Conservation (phyloP, 2,113 vertebrate species). For the Macheiramphus alcinus region DNA sequence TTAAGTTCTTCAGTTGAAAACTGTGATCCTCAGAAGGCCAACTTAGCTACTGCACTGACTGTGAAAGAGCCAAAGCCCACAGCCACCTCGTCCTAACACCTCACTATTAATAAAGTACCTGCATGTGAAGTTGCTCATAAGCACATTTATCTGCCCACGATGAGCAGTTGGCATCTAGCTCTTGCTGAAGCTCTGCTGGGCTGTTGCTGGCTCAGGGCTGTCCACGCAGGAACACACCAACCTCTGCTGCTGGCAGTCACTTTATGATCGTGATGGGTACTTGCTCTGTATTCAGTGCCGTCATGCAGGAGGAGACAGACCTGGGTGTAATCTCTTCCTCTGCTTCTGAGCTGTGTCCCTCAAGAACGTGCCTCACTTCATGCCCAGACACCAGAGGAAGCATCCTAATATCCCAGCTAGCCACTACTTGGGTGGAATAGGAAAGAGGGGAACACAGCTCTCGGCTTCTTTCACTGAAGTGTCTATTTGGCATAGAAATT, state of each 20-base stretch:
- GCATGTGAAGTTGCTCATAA: neutral
- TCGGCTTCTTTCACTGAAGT: neutral
- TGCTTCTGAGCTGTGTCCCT: neutral
- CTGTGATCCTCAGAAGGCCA: neutral
- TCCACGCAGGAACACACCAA: neutral
- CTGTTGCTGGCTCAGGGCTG: neutral
- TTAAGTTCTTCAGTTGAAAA: neutral
- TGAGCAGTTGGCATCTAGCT: neutral
- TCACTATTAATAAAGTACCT: neutral
- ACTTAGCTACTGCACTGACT: neutral
- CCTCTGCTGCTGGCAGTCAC: neutral
- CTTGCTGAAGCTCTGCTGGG: neutral
- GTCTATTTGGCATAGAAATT: neutral
- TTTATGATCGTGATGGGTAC: fast-evolving
- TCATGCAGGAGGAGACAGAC: neutral
- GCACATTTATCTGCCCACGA: neutral
- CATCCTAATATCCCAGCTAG: neutral
- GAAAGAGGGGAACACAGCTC: neutral
- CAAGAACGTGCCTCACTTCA: fast-evolving
- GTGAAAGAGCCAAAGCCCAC: neutral
- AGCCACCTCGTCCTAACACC: neutral
- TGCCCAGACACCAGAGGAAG: neutral
- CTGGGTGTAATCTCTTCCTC: neutral
- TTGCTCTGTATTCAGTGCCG: neutral
- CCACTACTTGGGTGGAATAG: neutral